Evolutionary conservation across 2,888 invertebrate species (phyloP).

Genomic region (Belgica antarctica): DNA sequence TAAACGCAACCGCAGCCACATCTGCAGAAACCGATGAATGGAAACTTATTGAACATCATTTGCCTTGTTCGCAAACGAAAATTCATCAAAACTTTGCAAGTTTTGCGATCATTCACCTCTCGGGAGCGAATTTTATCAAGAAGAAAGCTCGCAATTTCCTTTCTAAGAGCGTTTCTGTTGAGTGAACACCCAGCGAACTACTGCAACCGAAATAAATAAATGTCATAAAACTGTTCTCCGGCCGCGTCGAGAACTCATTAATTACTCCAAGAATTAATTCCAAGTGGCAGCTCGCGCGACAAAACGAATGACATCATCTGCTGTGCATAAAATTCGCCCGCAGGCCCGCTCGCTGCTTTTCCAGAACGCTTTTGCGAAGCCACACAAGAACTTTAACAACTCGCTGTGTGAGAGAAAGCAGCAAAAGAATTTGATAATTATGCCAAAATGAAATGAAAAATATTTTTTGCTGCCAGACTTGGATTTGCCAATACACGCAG

Average conservation of each 20-base stretch:
- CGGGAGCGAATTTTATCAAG: background rate
- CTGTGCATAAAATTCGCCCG: background rate
- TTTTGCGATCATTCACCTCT: slow-evolving; percentile 12
- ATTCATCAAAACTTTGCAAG: background rate
- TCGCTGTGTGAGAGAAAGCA: too few species aligned
- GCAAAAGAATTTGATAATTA: too few species aligned
- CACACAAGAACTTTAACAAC: too few species aligned
- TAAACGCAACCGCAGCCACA: background rate
- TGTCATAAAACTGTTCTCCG: background rate
- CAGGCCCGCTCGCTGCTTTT: background rate
- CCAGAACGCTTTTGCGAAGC: too few species aligned
- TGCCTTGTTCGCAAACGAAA: slow-evolving; percentile 6
- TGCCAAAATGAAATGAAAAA: too few species aligned
- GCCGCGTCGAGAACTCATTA: background rate
- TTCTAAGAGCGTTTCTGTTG: too few species aligned
- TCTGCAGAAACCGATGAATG: slow-evolving; percentile 7
- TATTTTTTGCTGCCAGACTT: too few species aligned
- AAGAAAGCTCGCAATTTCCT: slow-evolving; percentile 9
- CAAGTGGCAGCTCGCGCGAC: too few species aligned
- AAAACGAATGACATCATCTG: slow-evolving; percentile 23
- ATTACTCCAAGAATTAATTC: background rate
- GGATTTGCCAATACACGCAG: too few species aligned
- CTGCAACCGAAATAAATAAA: too few species aligned
- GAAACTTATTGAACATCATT: background rate
- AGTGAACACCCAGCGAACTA: too few species aligned